A percentile compares a stretch with the other conserved stretches of the same genome.
Evolutionary conservation across 1,140 invertebrate genomes (phyloP).

Genomic region (Ceratosolen fusciceps): DNA sequence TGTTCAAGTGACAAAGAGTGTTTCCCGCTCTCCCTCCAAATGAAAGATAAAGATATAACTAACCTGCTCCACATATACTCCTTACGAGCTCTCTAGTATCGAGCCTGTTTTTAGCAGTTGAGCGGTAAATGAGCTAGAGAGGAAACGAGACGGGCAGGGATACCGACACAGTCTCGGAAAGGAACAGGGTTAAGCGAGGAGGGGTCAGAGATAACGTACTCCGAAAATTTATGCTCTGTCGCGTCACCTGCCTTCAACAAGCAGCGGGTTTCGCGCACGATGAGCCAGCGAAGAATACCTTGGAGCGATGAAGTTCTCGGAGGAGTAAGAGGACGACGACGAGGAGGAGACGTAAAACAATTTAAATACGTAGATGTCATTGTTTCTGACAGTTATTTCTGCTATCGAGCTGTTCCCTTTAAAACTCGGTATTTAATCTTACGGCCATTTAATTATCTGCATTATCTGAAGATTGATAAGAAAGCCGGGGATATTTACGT

Average conservation of each 20-base stretch:
- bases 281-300: neutral
- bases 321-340: too few species aligned
- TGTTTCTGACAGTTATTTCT: too few species aligned
- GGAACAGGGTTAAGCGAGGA: neutral
- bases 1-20: conserved; percentile 53
- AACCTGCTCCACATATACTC: conserved; percentile 21
- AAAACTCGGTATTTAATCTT: too few species aligned
- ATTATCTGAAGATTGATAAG: too few species aligned
- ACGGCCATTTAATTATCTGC: too few species aligned
- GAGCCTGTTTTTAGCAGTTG: neutral
- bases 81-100: neutral
- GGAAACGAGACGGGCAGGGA: neutral
- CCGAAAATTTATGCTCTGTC: conserved; percentile 18
- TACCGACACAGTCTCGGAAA: too few species aligned
- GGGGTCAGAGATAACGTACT: neutral
- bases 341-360: too few species aligned
- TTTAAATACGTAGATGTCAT: too few species aligned
- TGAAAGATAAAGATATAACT: neutral
- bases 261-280: neutral
- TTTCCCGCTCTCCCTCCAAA: neutral
- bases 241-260: neutral
- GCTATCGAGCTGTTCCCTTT: too few species aligned
- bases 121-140: neutral
- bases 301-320: too few species aligned
- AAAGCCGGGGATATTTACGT: too few species aligned